Percentiles rank a stretch among this genome's conserved stretches.
phyloP scores from a whole-genome alignment of 2,888 invertebrate genomes.

The Liodrosophila aerea region DNA sequence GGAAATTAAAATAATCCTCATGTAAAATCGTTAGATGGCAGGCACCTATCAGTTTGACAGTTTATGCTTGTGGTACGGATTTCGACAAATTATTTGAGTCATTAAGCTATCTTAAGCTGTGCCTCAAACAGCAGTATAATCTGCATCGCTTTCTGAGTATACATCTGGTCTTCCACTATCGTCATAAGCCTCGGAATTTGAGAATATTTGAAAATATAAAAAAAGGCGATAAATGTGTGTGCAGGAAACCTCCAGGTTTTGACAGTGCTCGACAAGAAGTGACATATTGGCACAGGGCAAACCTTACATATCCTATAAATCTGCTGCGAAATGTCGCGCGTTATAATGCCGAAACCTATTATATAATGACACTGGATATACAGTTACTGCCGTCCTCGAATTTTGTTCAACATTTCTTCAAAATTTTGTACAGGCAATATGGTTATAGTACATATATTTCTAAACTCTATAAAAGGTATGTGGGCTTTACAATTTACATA shows the following conservation, averaged over 20 bases:
- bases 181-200: conserved; percentile 83
- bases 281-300: conserved; percentile 79
- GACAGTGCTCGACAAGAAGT: neutral
- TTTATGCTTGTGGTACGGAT: conserved; percentile 35
- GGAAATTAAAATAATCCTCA: neutral
- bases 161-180: conserved; percentile 85
- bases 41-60: conserved; percentile 43
- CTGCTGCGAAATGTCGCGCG: conserved; percentile 92
- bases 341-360: conserved; percentile 89
- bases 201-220: conserved; percentile 1
- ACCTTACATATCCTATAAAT: conserved; percentile 92
- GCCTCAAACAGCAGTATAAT: neutral
- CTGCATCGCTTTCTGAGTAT: conserved; percentile 84
- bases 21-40: conserved; percentile 31
- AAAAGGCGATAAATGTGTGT: neutral
- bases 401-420: conserved; percentile 88
- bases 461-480: conserved; percentile 6
- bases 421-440: conserved; percentile 85
- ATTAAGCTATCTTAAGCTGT: conserved; percentile 27
- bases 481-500: no score
- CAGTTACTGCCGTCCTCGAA: conserved; percentile 92
- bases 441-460: neutral
- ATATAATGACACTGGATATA: conserved; percentile 90
- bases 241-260: neutral
- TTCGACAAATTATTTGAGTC: conserved; percentile 16